Evolutionary conservation across 2,113 vertebrate species (phyloP), one percentile per base, ranked within the genome.

Genomic region (Phalacrocorax aristotelis): DNA sequence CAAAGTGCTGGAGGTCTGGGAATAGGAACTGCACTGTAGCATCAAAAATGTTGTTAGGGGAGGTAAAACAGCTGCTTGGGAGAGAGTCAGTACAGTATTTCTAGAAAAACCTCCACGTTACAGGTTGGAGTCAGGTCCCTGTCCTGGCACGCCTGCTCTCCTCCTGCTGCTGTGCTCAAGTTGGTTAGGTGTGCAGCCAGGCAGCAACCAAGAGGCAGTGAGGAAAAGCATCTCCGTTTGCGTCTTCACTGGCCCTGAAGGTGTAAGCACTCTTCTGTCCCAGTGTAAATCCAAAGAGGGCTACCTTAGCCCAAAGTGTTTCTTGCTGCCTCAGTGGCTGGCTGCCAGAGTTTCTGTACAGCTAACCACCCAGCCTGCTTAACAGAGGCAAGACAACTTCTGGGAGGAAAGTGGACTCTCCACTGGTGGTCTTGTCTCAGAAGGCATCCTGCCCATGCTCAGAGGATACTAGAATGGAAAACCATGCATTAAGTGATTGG

Each of bases 291-390:
- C 5, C 26, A 22, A 54, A 52, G 36, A 52, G 7, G 11, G 2
- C 42, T 49, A 22, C 5, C 14, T 36, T 49, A 71, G 20, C 10
- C 3, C 15, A 3, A 0, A 16, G 64, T 58, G 10, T 4, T 12
- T 82, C 48, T 88, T 62, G 16, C 18, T 21, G 55, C 3, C 40
- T 68, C 57, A 61, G 23, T 1, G 4, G 5, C 72, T 78, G 42
- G 15, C 65, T 87, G 55, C 5, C 4, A 1, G 21, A 13, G 23
- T 34, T 95, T 26, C 38, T 75, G 11, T 46, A n/a, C 13, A 18
- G 14, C 38, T 60, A 23, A 60, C 52, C 5, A 65, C 5, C 15
- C 29, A 54, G 15, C 11, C 19, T 0, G 0, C 14, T 36, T 27
- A 48, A 44, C 0, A 2, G 16, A 62, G 30, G 20, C n/a, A 84